Percentiles rank a stretch among this genome's conserved stretches.
Conservation (phyloP, 2,113 vertebrate genomes). For the Phainopepla nitens region DNA sequence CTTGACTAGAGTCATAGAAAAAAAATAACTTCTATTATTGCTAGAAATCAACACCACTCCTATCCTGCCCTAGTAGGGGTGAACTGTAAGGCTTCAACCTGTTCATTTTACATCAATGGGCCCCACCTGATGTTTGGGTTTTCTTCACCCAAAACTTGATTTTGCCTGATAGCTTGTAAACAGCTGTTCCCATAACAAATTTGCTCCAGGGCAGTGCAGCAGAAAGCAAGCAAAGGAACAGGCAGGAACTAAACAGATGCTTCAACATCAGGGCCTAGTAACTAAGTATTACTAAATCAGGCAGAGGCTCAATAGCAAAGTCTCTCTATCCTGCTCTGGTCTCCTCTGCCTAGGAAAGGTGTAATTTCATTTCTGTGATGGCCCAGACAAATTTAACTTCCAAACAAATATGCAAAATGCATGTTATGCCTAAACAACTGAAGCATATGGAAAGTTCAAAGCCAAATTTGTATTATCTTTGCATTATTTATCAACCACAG, state of each 20-base stretch:
- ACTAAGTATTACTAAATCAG: not conserved
- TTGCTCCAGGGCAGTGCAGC: not conserved
- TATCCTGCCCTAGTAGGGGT: not conserved
- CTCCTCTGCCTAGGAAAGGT: not conserved
- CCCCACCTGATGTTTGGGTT: slow-evolving; percentile 50
- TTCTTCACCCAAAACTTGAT: slow-evolving; percentile 60
- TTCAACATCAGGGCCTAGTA: not conserved
- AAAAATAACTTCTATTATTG: not conserved
- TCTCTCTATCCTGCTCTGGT: not conserved
- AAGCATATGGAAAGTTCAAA: not conserved
- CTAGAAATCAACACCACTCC: not conserved
- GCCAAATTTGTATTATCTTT: not conserved
- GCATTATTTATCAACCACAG: not conserved
- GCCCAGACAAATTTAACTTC: slow-evolving; percentile 4
- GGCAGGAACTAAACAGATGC: not conserved
- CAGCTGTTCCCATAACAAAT: slow-evolving; percentile 41
- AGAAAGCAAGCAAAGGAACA: not conserved
- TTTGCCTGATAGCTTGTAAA: slow-evolving; percentile 59
- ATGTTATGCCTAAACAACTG: not conserved
- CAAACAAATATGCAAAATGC: not conserved
- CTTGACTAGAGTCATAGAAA: not conserved
- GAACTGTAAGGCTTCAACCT: not conserved
- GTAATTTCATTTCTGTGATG: not conserved
- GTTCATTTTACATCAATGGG: not conserved
- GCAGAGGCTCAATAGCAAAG: not conserved